Evolutionary conservation across 2,113 vertebrate species (phyloP).

Genomic region (Puma concolor): DNA sequence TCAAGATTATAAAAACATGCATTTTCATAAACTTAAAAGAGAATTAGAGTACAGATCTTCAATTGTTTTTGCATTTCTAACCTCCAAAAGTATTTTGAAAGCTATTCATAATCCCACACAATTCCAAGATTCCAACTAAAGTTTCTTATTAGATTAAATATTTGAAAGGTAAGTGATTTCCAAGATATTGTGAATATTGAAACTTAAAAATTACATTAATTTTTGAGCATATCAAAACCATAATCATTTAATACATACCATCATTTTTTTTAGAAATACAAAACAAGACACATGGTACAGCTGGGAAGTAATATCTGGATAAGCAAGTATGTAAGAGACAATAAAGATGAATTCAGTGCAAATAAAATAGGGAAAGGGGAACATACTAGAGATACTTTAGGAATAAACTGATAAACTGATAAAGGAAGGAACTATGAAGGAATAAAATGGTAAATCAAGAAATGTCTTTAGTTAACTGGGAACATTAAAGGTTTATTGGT

Average conservation of each 20-base stretch:
- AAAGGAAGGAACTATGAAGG: not conserved
- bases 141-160: not conserved
- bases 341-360: not conserved
- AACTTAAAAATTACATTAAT: not conserved
- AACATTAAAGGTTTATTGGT: not conserved
- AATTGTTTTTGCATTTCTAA: not conserved
- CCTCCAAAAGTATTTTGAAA: not conserved
- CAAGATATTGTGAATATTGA: not conserved
- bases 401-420: not conserved
- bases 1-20: not conserved
- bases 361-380: not conserved
- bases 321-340: not conserved
- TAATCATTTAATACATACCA: not conserved
- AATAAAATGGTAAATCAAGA: not conserved
- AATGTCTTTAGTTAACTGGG: not conserved
- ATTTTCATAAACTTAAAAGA: not conserved
- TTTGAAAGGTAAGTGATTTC: not conserved
- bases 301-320: not conserved
- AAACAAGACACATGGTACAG: fast-evolving
- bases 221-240: not conserved
- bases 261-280: not conserved
- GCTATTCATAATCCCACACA: fast-evolving
- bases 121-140: not conserved
- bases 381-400: not conserved
- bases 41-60: not conserved